Evolutionary conservation across 2,888 invertebrate genomes (phyloP).

Genomic region (Elysia crispata): DNA sequence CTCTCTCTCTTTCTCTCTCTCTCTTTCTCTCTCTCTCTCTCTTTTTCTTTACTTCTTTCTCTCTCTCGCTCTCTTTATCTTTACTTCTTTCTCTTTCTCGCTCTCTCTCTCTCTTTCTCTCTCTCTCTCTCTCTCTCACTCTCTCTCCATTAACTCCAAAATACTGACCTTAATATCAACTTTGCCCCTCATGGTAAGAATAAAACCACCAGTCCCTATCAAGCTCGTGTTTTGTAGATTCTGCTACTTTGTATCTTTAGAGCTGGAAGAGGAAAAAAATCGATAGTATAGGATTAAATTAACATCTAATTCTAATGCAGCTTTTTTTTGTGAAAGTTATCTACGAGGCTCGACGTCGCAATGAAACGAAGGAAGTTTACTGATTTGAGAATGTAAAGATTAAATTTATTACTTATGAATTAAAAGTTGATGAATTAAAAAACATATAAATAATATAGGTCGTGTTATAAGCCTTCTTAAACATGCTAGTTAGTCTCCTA

Average conservation of each 20-base stretch:
- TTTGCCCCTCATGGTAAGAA: constrained; percentile 46
- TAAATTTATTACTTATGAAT: no score
- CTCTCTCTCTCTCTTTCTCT: constrained; percentile 1
- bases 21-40: neutral
- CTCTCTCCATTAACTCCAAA: neutral
- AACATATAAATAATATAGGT: no score
- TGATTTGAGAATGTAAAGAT: no score
- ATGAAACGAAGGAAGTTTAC: no score
- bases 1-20: neutral
- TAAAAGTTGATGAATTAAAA: no score
- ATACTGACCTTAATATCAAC: constrained; percentile 49
- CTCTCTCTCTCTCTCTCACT: constrained; percentile 24
- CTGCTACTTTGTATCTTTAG: constrained; percentile 50
- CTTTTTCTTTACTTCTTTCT: neutral
- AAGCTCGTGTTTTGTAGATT: no score
- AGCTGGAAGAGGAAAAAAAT: constrained; percentile 38
- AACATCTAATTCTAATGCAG: constrained; percentile 24
- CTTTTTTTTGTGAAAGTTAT: no score
- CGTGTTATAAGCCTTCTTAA: no score
- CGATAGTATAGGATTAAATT: neutral
- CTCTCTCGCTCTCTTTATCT: neutral
- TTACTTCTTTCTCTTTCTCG: neutral
- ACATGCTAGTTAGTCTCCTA: no score
- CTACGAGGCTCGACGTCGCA: no score
- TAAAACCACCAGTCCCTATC: constrained; percentile 43